Base-by-base conservation (phyloP, 2,797 vertebrate species). In the Ctenochaetus hawaiiensis region DNA sequence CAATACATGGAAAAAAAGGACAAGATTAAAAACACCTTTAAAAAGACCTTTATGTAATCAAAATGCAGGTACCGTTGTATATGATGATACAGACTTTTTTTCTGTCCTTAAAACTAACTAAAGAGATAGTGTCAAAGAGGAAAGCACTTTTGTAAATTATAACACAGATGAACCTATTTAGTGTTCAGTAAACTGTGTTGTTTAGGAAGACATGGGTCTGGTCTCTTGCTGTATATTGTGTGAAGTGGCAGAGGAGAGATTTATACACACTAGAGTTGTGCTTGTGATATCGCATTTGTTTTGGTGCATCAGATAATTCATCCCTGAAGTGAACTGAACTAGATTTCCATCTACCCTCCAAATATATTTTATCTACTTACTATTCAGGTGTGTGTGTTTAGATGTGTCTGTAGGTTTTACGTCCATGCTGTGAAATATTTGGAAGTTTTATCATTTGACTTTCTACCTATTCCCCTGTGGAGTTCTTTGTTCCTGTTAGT, bases 91-190 rank as follows among this genome's bases (percentile, higher is more conserved):
- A 69, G 77, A 72, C 39, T 75, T 78, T 41, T 67, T 70, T 75
- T 83, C 66, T 75, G 72, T 80, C 41, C 23, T 81, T 34, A 64
- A 69, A 81, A 75, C 59, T 39, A 59, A 77, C 11, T 7, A 5
- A 61, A 68, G 53, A 83, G 64, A 80, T 1, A 30, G n/a, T 23
- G 58, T 82, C 20, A 65, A 73, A 79, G 71, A 83, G 52, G 54
- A 86, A 81, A 84, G 82, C 84, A 84, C 85, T 85, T 92, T 89
- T 90, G 82, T 87, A 83, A 83, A 86, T 89, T 64, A 87, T 67
- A 84, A 78, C 86, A 89, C 90, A 90, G 88, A 45, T 63, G 81
- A 91, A 87, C 86, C 59, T 20, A 30, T 77, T 78, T 26, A 69
- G 72, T 34, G 81, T 84, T 85, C 86, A 72, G 49, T 52, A 49